These are phyloP conservation scores for Ammodytes dubius DNA, from an alignment of 2,113 vertebrate species.

Conservation along the genomic window DNA sequence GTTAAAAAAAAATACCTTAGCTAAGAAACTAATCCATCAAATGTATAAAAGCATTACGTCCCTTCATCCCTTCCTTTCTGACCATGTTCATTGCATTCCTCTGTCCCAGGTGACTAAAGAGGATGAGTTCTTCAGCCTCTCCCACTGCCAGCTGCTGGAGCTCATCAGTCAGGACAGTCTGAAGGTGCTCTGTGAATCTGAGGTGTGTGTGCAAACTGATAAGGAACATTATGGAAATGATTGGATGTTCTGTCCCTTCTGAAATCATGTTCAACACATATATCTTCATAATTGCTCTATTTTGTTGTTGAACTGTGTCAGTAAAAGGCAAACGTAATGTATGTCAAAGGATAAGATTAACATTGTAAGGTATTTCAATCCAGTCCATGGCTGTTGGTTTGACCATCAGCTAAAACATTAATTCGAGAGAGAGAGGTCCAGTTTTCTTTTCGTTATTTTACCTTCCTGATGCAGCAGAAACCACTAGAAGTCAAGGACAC, in stretches of 20 bases:
- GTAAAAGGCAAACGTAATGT: neutral
- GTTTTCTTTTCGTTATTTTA: neutral
- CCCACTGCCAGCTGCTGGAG: slow-evolving; percentile 88
- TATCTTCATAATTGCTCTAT: neutral
- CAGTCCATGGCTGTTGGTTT: neutral
- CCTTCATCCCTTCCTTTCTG: neutral
- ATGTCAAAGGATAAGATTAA: neutral
- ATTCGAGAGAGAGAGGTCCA: neutral
- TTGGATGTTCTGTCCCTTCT: neutral
- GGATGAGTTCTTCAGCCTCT: slow-evolving; percentile 88
- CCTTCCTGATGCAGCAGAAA: neutral
- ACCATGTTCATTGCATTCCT: neutral
- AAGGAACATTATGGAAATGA: neutral
- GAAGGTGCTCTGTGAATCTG: slow-evolving; percentile 89
- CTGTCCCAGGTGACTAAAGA: slow-evolving; percentile 85
- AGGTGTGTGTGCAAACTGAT: slow-evolving; percentile 65
- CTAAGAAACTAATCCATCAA: too few relatives aligned
- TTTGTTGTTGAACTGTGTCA: neutral
- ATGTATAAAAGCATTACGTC: too few relatives aligned
- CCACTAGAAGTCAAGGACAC: neutral
- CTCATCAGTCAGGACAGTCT: slow-evolving; percentile 89
- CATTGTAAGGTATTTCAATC: neutral
- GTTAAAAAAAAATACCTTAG: too few relatives aligned
- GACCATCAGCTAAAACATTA: neutral
- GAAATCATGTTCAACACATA: neutral